Evolutionary conservation across 1,140 invertebrate genomes (phyloP).

Genomic region (Chymomyza costata): DNA sequence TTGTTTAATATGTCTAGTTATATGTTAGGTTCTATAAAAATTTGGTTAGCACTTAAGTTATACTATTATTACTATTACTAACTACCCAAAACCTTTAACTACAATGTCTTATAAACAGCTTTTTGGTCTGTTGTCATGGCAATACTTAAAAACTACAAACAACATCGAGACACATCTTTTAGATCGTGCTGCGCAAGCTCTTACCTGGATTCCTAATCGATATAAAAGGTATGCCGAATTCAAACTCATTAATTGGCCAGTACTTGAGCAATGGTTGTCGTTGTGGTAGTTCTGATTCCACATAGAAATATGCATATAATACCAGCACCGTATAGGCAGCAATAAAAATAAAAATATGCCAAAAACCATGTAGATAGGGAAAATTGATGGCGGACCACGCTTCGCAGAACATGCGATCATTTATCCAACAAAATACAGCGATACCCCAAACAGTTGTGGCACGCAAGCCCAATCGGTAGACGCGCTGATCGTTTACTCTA

Average conservation of each 20-base stretch:
- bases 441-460: constrained; percentile 81
- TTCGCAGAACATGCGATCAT: constrained; percentile 86
- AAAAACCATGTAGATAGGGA: constrained; percentile 87
- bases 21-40: too few species aligned
- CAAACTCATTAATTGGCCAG: constrained; percentile 85
- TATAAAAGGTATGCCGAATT: constrained; percentile 85
- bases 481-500: constrained; percentile 81
- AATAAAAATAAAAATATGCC: constrained; percentile 88
- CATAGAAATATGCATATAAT: constrained; percentile 86
- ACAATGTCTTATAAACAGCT: constrained; percentile 2
- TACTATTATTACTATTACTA: constrained; percentile 23
- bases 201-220: constrained; percentile 79
- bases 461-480: constrained; percentile 81
- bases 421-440: constrained; percentile 85
- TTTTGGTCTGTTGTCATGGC: constrained; percentile 24
- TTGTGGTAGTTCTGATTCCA: constrained; percentile 82
- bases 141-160: too few species aligned
- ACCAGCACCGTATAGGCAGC: constrained; percentile 85
- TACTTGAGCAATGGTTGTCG: constrained; percentile 82
- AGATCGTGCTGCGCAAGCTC: constrained; percentile 58
- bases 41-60: constrained; percentile 24
- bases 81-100: constrained; percentile 40
- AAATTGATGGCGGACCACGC: constrained; percentile 85
- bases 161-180: constrained; percentile 6
- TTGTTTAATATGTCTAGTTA: too few species aligned